Evolutionary conservation across 2,797 vertebrate species (phyloP).

Genomic region (Myripristis murdjan): DNA sequence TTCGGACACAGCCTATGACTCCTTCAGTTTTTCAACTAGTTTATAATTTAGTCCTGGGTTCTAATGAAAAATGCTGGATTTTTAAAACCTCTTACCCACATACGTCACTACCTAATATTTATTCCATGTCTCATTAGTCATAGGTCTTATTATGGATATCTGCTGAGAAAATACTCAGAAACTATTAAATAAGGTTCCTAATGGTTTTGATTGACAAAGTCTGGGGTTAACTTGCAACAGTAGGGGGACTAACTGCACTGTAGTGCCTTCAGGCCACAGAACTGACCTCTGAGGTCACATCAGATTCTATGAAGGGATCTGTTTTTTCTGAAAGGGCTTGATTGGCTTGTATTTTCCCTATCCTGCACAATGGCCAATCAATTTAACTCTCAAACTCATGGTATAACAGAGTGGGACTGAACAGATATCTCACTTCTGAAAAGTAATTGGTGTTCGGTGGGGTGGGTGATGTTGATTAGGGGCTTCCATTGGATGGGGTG

Average conservation of each 20-base stretch:
- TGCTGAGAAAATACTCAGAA: background rate
- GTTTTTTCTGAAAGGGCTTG: constrained; percentile 2
- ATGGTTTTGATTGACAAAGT: constrained; percentile 23
- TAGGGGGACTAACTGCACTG: background rate
- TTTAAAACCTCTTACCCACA: no score
- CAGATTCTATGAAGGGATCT: constrained; percentile 6
- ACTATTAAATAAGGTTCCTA: constrained; percentile 20
- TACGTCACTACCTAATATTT: no score
- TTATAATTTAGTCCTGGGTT: no score
- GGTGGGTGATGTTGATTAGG: constrained; percentile 7
- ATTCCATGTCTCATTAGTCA: no score
- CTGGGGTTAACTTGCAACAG: constrained; percentile 12
- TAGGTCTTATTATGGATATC: no score
- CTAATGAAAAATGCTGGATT: no score
- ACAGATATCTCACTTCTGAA: constrained; percentile 6
- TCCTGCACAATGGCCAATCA: constrained; percentile 7
- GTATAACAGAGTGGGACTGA: constrained; percentile 11
- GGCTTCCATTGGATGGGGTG: constrained; percentile 22
- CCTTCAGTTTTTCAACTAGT: no score
- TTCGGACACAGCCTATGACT: no score
- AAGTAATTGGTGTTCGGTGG: constrained; percentile 12
- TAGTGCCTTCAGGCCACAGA: constrained; percentile 14
- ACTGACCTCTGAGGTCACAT: constrained; percentile 33
- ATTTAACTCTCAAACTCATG: background rate
- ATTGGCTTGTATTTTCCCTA: background rate